These are phyloP conservation scores for Drosophila parthenogenetica DNA, from an alignment of 2,888 invertebrate genomes.

Conservation along the genomic window DNA sequence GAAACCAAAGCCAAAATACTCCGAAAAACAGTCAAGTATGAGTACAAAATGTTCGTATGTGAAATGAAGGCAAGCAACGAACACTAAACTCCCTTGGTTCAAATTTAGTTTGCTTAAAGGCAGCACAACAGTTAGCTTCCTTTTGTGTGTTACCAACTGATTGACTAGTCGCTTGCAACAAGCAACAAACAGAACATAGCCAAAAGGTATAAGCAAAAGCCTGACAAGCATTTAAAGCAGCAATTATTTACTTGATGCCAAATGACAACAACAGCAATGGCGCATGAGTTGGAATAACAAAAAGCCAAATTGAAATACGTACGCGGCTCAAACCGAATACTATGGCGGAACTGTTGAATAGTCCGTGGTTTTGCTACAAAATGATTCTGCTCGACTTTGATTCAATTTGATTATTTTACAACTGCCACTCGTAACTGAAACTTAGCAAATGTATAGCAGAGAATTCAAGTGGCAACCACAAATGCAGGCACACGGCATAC, in stretches of 20 bases:
- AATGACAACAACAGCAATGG: slow-evolving; percentile 67
- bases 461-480: slow-evolving; percentile 23
- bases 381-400: slow-evolving; percentile 28
- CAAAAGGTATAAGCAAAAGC: slow-evolving; percentile 53
- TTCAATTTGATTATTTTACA: slow-evolving; percentile 77
- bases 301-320: slow-evolving; percentile 14
- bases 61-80: slow-evolving; percentile 6
- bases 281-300: slow-evolving; percentile 46
- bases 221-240: slow-evolving; percentile 83
- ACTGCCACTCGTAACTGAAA: slow-evolving; percentile 31
- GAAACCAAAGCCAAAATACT: slow-evolving; percentile 32
- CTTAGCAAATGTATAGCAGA: slow-evolving; percentile 7
- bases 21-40: slow-evolving; percentile 40
- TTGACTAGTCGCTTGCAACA: not conserved
- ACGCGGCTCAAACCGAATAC: not conserved
- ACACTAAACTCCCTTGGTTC: not conserved
- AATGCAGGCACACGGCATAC: slow-evolving; percentile 22
- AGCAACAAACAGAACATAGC: not conserved
- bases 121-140: too few species aligned
- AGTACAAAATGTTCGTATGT: slow-evolving; percentile 36
- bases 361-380: slow-evolving; percentile 17
- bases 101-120: too few species aligned
- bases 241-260: slow-evolving; percentile 82
- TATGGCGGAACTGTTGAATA: slow-evolving; percentile 7
- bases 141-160: not conserved